Base-by-base conservation (phyloP, 2,113 vertebrate genomes). In the Psilopsiagon aurifrons region DNA sequence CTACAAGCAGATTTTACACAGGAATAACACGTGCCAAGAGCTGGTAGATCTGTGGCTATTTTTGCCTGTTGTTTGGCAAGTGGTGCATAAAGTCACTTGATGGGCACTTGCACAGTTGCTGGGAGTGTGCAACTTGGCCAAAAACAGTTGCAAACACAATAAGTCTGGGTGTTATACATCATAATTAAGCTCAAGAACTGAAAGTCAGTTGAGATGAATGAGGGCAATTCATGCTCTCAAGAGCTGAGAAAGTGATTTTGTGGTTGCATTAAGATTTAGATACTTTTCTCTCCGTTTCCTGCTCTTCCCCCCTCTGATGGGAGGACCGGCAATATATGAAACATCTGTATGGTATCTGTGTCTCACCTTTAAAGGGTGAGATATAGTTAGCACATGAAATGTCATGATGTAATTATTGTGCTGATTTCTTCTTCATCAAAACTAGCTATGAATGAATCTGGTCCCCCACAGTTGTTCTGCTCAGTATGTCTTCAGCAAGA, bases 201-300 rank as follows among this genome's bases (percentile, higher is more conserved):
- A 51, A 88, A 96, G 88, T 94, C 94, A 77, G 86, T 62, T 62
- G 83, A 96, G 88, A 95, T 94, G 94, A 89, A 96, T 91, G 92
- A 96, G 80, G 33, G 80, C 92, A 97, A 80, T 94, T 96, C 92
- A 57, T 66, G 83, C 86, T 94, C 62, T 95, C 59, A 52, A 64
- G 94, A 92, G 57, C 1, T 57, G 62, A 86, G 86, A 52, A 87
- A 88, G 64, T 85, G 86, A 64, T 92, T 94, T 66, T 69, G 69
- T 59, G 10, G 71, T 76, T 82, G 54, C 4, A 1, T 82, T 43
- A 51, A 70, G 46, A 74, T 88, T 35, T 55, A 75, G 77, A 16
- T 41, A 13, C 25, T 83, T 83, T 64, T 27, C 71, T 66, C 17
- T 64, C 8, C 74, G n/a, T 59, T 41, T 77, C 7, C n/a, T 4